A percentile compares a stretch with the other conserved stretches of the same genome.
Conservation (phyloP, 1,140 invertebrate species). For the Drosophila subobscura region DNA sequence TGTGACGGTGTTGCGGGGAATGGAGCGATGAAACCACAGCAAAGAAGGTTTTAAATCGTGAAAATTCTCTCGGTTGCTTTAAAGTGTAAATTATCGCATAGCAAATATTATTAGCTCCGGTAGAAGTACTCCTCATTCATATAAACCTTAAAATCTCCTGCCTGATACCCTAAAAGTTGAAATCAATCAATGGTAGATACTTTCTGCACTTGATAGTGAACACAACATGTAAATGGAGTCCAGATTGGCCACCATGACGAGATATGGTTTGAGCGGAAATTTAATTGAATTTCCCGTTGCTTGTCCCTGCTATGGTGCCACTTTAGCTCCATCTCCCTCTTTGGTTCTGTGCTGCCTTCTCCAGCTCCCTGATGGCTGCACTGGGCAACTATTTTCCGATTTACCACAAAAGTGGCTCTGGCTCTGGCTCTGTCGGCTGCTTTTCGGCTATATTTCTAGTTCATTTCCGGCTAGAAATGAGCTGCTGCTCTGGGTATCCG, state of each 20-base stretch:
- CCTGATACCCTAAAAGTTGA: not conserved
- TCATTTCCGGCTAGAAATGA: constrained; percentile 80
- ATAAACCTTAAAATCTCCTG: too few relatives aligned
- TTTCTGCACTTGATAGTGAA: not conserved
- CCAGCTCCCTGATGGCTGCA: constrained; percentile 8
- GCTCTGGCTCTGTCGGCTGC: constrained; percentile 47
- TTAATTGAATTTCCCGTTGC: constrained; percentile 70
- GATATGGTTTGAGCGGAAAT: constrained; percentile 69
- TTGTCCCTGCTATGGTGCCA: constrained; percentile 1
- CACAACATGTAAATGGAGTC: not conserved
- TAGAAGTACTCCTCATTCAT: too few relatives aligned
- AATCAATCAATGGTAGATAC: not conserved
- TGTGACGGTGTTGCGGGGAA: constrained; percentile 31
- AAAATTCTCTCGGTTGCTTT: constrained; percentile 29
- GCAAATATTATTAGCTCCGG: constrained; percentile 12
- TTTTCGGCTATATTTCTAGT: constrained; percentile 74
- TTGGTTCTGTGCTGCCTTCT: constrained; percentile 7
- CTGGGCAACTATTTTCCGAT: constrained; percentile 70
- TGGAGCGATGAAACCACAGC: constrained; percentile 29
- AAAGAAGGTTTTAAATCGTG: constrained; percentile 13
- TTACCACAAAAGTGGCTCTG: constrained; percentile 69
- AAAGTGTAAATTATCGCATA: constrained; percentile 19
- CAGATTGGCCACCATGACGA: not conserved
- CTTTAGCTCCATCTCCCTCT: not conserved
- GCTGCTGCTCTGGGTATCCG: constrained; percentile 55